Evolutionary conservation across 1,140 invertebrate species (phyloP).

Genomic region (Heliothis virescens): DNA sequence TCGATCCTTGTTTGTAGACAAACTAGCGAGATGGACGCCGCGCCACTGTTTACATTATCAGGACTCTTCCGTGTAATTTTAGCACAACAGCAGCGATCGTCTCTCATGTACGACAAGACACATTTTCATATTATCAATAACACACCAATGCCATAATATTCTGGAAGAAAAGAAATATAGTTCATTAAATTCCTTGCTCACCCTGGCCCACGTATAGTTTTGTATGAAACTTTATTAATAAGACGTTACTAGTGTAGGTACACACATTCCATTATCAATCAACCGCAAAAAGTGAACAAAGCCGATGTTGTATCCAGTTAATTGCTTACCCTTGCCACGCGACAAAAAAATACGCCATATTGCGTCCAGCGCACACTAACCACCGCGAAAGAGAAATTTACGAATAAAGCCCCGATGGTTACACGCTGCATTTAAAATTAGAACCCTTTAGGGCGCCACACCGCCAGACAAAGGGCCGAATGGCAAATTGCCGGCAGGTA

Average conservation of each 20-base stretch:
- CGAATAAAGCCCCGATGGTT: conserved; percentile 84
- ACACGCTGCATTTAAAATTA: conserved; percentile 86
- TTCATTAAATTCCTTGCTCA: neutral
- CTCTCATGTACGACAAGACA: neutral
- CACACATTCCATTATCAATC: conserved; percentile 60
- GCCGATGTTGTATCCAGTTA: conserved; percentile 76
- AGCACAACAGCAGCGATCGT: conserved; percentile 59
- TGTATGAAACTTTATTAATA: conserved; percentile 5
- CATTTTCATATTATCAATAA: neutral
- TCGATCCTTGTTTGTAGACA: conserved; percentile 79
- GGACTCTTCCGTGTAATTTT: conserved; percentile 76
- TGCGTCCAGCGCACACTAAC: conserved; percentile 82
- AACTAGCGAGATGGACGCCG: conserved; percentile 78
- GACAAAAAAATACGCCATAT: conserved; percentile 82
- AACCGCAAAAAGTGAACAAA: conserved; percentile 76
- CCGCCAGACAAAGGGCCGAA: conserved; percentile 84
- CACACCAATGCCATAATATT: neutral
- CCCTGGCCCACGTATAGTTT: neutral
- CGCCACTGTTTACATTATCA: conserved; percentile 72
- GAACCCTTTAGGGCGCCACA: conserved; percentile 86
- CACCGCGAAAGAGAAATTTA: conserved; percentile 85
- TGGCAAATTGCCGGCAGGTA: conserved; percentile 85
- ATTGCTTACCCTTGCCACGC: conserved; percentile 79
- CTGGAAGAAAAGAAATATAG: neutral
- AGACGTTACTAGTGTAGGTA: neutral